Percentiles rank a stretch among this genome's conserved stretches.
These are phyloP conservation scores for Sylvicapra grimmia DNA, from an alignment of 2,113 vertebrate species.

Conservation along the genomic window DNA sequence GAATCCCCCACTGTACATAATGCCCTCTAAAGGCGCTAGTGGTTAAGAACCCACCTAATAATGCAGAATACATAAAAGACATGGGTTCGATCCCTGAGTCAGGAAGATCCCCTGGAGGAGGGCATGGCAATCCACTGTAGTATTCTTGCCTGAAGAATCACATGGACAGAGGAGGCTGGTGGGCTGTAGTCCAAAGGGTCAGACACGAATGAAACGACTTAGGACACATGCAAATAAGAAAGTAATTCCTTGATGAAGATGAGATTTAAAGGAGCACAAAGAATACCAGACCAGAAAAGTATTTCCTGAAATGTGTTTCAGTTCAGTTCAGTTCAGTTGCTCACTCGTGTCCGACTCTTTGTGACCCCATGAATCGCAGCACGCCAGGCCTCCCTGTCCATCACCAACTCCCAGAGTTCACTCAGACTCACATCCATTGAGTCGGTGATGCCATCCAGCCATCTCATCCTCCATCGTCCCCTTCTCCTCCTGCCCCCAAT, in stretches of 20 bases:
- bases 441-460: too few relatives aligned
- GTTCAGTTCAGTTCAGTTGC: too few relatives aligned
- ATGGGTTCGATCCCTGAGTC: not conserved
- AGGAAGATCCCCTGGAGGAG: not conserved
- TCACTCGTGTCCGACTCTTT: too few relatives aligned
- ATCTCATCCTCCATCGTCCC: too few relatives aligned
- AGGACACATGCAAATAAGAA: not conserved
- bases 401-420: too few relatives aligned
- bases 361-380: too few relatives aligned
- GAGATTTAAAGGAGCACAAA: conserved; percentile 1
- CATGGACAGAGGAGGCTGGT: not conserved
- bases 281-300: not conserved
- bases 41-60: not conserved
- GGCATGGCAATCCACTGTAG: not conserved
- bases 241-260: not conserved
- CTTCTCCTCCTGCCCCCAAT: too few relatives aligned
- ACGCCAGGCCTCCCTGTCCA: too few relatives aligned
- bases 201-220: accelerated
- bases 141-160: not conserved
- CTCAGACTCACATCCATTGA: too few relatives aligned
- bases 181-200: not conserved
- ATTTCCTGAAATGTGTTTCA: not conserved
- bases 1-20: not conserved
- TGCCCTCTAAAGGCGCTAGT: not conserved
- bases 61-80: not conserved